Conservation (phyloP, 2,113 vertebrate genomes). For the Corythaeola cristata region DNA sequence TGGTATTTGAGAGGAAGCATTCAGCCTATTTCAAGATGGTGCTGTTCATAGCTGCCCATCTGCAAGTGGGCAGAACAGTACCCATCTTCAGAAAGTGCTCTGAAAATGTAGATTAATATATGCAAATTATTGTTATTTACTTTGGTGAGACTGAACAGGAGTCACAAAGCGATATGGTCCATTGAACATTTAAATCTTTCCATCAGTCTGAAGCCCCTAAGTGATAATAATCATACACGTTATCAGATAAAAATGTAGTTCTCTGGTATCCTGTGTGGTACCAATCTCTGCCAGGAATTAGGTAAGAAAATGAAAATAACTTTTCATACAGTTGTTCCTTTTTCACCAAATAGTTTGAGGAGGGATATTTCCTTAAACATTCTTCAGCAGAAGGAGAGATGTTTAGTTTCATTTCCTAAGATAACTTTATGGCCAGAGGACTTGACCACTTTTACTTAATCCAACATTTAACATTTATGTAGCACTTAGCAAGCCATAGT, state of each 20-base stretch:
- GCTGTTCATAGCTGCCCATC: neutral
- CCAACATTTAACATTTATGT: conserved; percentile 29
- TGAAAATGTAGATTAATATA: neutral
- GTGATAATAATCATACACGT: neutral
- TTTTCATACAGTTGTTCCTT: neutral
- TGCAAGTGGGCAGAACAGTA: neutral
- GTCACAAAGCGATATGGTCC: neutral
- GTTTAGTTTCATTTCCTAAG: neutral
- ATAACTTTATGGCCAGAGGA: conserved; percentile 5
- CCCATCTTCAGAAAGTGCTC: neutral
- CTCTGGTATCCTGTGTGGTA: neutral
- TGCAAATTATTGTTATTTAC: conserved; percentile 12
- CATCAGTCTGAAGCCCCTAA: neutral
- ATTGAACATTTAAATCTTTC: neutral
- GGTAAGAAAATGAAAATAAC: neutral
- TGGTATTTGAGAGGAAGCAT: neutral
- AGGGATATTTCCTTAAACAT: neutral
- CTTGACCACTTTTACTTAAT: conserved; percentile 37
- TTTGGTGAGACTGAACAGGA: neutral
- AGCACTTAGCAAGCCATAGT: conserved; percentile 29
- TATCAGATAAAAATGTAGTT: neutral
- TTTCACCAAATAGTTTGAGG: neutral
- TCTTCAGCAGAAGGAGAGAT: neutral
- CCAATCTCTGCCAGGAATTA: neutral
- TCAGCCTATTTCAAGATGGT: neutral